These are phyloP conservation scores for Xestia c-nigrum DNA, from an alignment of 2,888 invertebrate genomes.

Conservation along the genomic window DNA sequence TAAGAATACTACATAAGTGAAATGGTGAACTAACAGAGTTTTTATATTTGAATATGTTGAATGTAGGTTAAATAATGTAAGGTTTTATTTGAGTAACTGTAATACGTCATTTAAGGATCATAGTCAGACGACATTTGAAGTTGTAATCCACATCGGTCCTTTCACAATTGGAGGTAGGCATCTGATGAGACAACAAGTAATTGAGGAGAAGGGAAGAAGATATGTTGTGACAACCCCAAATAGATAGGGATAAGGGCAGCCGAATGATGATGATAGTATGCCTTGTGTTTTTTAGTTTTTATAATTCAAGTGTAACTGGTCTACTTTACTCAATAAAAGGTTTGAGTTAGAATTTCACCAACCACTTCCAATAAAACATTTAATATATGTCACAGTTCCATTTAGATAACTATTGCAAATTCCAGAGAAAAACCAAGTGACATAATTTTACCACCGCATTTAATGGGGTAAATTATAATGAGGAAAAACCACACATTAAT, in stretches of 20 bases:
- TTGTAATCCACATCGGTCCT: not conserved
- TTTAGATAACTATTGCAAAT: not conserved
- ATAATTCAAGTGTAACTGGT: not conserved
- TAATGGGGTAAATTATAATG: not conserved
- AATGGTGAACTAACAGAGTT: not conserved
- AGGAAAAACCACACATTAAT: slow-evolving; percentile 4
- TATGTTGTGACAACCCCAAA: not conserved
- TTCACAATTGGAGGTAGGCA: not conserved
- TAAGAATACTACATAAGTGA: not conserved
- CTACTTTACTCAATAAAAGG: not conserved
- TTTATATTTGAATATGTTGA: slow-evolving; percentile 1
- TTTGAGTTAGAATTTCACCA: not conserved
- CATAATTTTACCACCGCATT: slow-evolving; percentile 10
- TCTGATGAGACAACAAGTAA: not conserved
- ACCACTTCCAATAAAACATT: not conserved
- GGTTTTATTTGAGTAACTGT: not conserved
- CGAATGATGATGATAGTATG: not conserved
- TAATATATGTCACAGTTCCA: not conserved
- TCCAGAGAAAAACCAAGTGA: slow-evolving; percentile 4
- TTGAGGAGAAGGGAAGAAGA: not conserved
- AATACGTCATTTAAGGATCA: not conserved
- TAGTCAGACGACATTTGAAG: not conserved
- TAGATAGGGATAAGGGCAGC: not conserved
- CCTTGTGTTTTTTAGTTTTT: not conserved
- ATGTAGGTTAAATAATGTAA: not conserved